phyloP scores from a whole-genome alignment of 2,797 vertebrate genomes.

The Smutsia temminckii region DNA sequence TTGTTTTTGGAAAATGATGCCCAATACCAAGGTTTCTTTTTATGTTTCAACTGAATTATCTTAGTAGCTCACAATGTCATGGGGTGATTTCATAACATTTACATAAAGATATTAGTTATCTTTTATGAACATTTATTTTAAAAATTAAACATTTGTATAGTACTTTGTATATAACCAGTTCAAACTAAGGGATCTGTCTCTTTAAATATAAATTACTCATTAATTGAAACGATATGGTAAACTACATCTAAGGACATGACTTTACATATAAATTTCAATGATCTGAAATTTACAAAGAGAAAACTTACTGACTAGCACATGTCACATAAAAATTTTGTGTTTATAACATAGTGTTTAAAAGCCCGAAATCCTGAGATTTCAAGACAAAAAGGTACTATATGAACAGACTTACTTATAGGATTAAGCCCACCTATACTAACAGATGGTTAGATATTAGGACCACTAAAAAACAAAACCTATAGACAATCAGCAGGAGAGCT shows the following conservation, averaged over 20 bases:
- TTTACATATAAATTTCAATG: neutral
- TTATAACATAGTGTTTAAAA: neutral
- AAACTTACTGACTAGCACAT: neutral
- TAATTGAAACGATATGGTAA: constrained; percentile 6
- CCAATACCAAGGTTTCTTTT: constrained; percentile 12
- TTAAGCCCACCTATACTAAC: neutral
- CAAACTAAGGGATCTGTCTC: constrained; percentile 41
- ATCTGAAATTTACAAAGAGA: constrained; percentile 22
- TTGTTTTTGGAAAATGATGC: neutral
- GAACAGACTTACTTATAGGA: neutral
- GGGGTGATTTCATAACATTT: constrained; percentile 36
- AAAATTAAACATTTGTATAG: constrained; percentile 10
- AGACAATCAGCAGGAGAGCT: neutral
- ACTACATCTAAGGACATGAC: neutral
- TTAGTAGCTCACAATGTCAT: neutral
- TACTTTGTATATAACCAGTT: neutral
- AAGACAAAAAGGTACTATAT: neutral
- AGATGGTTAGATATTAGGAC: neutral
- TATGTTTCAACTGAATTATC: constrained; percentile 11
- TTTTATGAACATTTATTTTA: constrained; percentile 29
- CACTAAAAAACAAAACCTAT: neutral
- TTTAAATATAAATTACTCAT: constrained; percentile 25
- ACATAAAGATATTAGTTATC: neutral
- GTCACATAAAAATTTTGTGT: neutral
- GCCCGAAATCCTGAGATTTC: neutral